Evolutionary conservation across 2,113 vertebrate species (phyloP), one percentile per base, ranked within the genome.

Genomic region (Psettodes erumei): DNA sequence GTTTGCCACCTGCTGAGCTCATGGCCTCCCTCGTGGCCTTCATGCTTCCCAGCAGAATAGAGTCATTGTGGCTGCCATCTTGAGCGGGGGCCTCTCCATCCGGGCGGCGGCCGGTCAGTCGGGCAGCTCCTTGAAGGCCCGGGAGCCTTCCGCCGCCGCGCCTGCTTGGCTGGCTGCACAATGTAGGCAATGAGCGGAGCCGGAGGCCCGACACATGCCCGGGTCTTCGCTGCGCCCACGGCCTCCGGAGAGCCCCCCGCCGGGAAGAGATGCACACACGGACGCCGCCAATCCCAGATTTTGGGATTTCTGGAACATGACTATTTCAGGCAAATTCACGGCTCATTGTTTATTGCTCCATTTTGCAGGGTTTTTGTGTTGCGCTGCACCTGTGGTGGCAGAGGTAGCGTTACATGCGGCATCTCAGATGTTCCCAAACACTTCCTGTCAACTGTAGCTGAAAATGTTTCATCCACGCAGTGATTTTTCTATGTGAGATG

Each of bases 61-160:
- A 50, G 53, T 37, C 79, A 84, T 92, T 93, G 90, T 90, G 72
- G 63, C 77, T 61, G 71, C 72, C 76, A 76, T 88, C 78, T 81
- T 84, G 71, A 61, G 5, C 23, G 74, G 28, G 37, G 75, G 68
- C 86, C 61, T 62, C 66, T 89, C 90, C 88, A 86, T 91, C 89
- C 91, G 86, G 82, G 69, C 83, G 84, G 74, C 71, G 89, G 79
- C 65, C 55, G 86, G 80, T 50, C 82, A 53, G 66, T 75, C 75
- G 71, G 73, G 59, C 71, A 72, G 83, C 72, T 82, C 71, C 83
- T 91, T 75, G 64, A 85, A 42, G 43, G 40, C 75, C n/a, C 9
- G 30, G 58, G 78, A 72, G 77, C 60, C 72, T 71, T 64, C 68
- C 35, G 9, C 58, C 0, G 11, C 65, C 70, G 60, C 47, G 74